These are phyloP conservation scores for Rhyzopertha dominica DNA, from an alignment of 1,140 invertebrate species.

Conservation along the genomic window DNA sequence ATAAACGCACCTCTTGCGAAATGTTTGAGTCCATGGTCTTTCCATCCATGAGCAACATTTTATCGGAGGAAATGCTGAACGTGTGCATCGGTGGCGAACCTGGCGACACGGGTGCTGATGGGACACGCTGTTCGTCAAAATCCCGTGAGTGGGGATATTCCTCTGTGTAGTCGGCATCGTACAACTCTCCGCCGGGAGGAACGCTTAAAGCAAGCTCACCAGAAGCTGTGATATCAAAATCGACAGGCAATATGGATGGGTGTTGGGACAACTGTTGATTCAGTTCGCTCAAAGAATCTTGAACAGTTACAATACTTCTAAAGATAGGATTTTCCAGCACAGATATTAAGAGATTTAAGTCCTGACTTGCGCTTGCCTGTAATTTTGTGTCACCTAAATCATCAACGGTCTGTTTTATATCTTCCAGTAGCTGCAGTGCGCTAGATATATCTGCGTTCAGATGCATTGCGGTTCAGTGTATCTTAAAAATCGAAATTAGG, in stretches of 20 bases:
- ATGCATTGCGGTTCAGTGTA: too few species aligned
- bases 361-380: slow-evolving; percentile 70
- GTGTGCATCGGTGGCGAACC: slow-evolving; percentile 51
- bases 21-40: slow-evolving; percentile 77
- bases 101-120: slow-evolving; percentile 54
- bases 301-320: slow-evolving; percentile 84
- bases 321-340: slow-evolving; percentile 90
- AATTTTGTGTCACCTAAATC: slow-evolving; percentile 67
- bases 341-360: slow-evolving; percentile 80
- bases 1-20: slow-evolving; percentile 59
- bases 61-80: slow-evolving; percentile 57
- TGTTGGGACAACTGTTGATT: slow-evolving; percentile 78
- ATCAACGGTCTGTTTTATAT: slow-evolving; percentile 70
- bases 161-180: slow-evolving; percentile 45
- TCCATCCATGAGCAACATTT: slow-evolving; percentile 85
- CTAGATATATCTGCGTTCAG: slow-evolving; percentile 59
- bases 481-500: too few species aligned
- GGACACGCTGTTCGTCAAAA: slow-evolving; percentile 57
- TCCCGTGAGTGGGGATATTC: slow-evolving; percentile 36
- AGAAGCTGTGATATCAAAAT: slow-evolving; percentile 82
- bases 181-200: slow-evolving; percentile 48
- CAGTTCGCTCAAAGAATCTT: slow-evolving; percentile 77
- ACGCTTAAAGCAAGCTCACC: slow-evolving; percentile 63
- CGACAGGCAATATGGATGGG: slow-evolving; percentile 84
- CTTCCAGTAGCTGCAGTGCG: slow-evolving; percentile 72